Base-by-base conservation (phyloP, 2,797 vertebrate species). In the Discoglossus pictus region DNA sequence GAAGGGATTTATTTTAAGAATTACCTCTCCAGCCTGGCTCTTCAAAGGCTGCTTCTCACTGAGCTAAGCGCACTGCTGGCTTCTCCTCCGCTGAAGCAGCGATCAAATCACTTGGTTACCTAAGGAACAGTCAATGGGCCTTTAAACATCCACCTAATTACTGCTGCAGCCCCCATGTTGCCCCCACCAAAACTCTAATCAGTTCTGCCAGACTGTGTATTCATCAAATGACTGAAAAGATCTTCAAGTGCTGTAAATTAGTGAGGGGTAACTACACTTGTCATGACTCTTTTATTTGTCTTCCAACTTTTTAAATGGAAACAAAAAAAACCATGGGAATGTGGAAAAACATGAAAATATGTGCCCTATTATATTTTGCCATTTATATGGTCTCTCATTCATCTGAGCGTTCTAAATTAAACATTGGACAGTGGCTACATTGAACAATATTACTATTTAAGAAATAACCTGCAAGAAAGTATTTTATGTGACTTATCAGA, bases 171-270 rank as follows among this genome's bases (percentile, higher is more conserved):
- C 86, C 85, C 39, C 80, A 24, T 36, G 21, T 20, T 35, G 23
- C 43, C 58, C 9, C 18, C 8, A 38, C 52, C 25, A 11, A 71
- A 60, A 64, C 79, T 83, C 80, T 86, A 89, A 88, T 87, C 89
- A 31, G 84, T 77, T 70, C 73, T 83, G 82, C 80, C 80, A 83
- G 83, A 6, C 53, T n/a, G 36, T 16, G 5, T 20, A 39, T 56
- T n/a, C 53, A n/a, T 38, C 21, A 24, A 10, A 31, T n/a, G 20
- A 21, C 36, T 56, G 79, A 76, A 85, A 82, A 86, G 90, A 90
- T 91, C 92, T 89, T 82, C 78, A 80, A 86, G 84, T 88, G 88
- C 88, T 89, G 90, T 94, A 94, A 95, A 93, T 93, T 91, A 91
- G 86, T 79, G 77, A 79, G 81, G 77, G 85, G 87, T 83, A 82